phyloP scores from a whole-genome alignment of 1,140 invertebrate genomes.

The Zaprionus capensis region DNA sequence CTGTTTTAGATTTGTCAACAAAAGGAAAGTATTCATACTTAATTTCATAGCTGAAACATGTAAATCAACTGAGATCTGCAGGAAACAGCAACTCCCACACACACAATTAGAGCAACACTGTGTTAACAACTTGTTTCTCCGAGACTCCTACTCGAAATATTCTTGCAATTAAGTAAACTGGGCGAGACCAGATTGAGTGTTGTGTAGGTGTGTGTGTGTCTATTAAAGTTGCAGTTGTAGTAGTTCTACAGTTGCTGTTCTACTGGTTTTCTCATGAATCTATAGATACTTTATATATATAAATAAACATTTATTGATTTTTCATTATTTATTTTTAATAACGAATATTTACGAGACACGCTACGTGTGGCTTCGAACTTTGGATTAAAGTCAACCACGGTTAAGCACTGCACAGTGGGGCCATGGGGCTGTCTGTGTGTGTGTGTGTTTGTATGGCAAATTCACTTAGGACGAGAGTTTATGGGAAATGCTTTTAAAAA shows the following conservation, averaged over 20 bases:
- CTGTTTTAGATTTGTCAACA: background rate
- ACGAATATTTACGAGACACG: constrained; percentile 6
- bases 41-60: background rate
- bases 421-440: background rate
- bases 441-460: background rate
- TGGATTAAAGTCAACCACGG: constrained; percentile 1
- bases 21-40: background rate
- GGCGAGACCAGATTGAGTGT: background rate
- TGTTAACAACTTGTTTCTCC: background rate
- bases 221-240: background rate
- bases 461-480: background rate
- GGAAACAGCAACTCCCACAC: background rate
- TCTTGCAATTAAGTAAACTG: background rate
- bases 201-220: background rate
- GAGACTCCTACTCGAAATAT: background rate
- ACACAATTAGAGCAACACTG: background rate
- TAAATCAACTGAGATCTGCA: background rate
- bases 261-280: background rate
- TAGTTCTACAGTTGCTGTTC: background rate
- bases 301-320: constrained; percentile 43
- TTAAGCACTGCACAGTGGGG: background rate
- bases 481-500: constrained; percentile 10
- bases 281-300: constrained; percentile 9
- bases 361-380: background rate
- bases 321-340: constrained; percentile 41